These are phyloP conservation scores for Tridacna crocea DNA, from an alignment of 2,888 invertebrate genomes.

Conservation along the genomic window DNA sequence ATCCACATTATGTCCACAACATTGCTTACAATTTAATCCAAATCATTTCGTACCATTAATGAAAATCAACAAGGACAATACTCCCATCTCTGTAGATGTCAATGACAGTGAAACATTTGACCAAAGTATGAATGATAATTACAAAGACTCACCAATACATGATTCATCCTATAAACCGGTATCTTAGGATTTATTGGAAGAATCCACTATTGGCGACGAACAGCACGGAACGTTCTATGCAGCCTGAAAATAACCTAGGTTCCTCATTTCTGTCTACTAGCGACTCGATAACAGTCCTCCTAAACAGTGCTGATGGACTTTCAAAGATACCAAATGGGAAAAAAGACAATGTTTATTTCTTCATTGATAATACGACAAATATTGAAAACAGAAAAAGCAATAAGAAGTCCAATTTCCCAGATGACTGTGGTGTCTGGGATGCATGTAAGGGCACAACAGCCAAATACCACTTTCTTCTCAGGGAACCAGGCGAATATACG, in stretches of 20 bases:
- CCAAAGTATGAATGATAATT: no score
- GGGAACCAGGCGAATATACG: background rate
- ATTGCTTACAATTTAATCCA: background rate
- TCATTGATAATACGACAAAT: constrained; percentile 39
- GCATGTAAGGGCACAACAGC: constrained; percentile 20
- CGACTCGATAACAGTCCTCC: background rate
- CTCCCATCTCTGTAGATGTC: background rate
- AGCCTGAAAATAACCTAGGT: background rate
- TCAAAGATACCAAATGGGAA: constrained; percentile 30
- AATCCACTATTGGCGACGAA: background rate
- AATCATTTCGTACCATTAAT: background rate
- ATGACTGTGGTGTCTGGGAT: constrained; percentile 39
- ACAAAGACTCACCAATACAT: no score
- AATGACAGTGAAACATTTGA: background rate
- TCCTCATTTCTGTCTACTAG: background rate
- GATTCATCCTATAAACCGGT: no score
- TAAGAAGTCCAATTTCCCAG: constrained; percentile 14
- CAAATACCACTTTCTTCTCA: constrained; percentile 20
- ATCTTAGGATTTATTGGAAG: background rate
- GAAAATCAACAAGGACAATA: background rate
- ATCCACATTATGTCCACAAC: background rate
- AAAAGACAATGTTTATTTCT: constrained; percentile 48
- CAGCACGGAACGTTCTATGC: background rate
- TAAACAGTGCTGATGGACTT: background rate
- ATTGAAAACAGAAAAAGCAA: constrained; percentile 14